These are phyloP conservation scores for Troides aeacus DNA, from an alignment of 2,888 invertebrate species.

Conservation along the genomic window DNA sequence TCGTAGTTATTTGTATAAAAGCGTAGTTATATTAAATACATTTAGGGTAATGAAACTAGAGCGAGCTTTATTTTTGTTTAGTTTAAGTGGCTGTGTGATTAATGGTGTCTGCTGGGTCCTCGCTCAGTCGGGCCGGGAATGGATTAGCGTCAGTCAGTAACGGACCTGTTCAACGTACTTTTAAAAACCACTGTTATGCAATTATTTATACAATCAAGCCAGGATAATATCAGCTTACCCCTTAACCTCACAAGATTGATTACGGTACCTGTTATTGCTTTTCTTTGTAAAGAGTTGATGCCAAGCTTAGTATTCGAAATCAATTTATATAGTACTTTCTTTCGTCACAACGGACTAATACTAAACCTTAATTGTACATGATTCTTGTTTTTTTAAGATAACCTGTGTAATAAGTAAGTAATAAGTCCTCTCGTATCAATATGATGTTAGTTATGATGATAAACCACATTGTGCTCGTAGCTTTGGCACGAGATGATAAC, in stretches of 20 bases:
- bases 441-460: too few species aligned
- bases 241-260: slow-evolving; percentile 14
- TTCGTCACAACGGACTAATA: too few species aligned
- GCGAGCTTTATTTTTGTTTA: slow-evolving; percentile 4
- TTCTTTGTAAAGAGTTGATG: slow-evolving; percentile 7
- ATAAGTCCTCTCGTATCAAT: too few species aligned
- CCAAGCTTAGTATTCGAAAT: neutral
- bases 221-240: slow-evolving; percentile 14
- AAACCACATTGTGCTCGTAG: too few species aligned
- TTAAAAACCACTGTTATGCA: slow-evolving; percentile 8
- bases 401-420: too few species aligned
- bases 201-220: slow-evolving; percentile 18
- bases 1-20: too few species aligned
- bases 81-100: slow-evolving; percentile 6
- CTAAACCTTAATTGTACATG: too few species aligned
- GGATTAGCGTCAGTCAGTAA: slow-evolving; percentile 12
- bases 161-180: slow-evolving; percentile 2
- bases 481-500: too few species aligned
- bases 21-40: neutral
- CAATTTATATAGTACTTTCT: neutral
- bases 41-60: neutral
- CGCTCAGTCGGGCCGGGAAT: slow-evolving; percentile 7
- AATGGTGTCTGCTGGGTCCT: slow-evolving; percentile 9
- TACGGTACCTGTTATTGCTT: slow-evolving; percentile 3
- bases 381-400: too few species aligned